These are phyloP conservation scores for Malacoctenus gilli DNA, from an alignment of 2,797 vertebrate genomes.

Conservation along the genomic window DNA sequence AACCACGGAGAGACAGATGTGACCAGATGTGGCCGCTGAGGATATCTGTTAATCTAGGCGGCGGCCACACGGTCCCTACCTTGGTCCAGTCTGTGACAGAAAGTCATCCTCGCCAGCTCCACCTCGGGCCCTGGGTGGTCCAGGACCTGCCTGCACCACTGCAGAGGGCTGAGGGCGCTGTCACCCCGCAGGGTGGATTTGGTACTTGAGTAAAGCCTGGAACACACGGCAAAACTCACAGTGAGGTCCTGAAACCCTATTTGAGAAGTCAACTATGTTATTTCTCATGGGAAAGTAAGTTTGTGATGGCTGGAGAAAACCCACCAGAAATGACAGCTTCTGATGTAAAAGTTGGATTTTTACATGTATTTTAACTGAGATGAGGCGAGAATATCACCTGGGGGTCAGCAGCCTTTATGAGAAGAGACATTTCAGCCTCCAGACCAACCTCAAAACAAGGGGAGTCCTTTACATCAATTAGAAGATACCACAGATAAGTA, in stretches of 20 bases:
- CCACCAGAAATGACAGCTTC: slow-evolving; percentile 1
- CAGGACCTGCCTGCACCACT: slow-evolving; percentile 95
- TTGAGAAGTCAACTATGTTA: not conserved
- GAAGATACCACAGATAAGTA: too few species aligned
- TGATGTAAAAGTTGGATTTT: slow-evolving; percentile 18
- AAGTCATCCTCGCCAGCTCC: slow-evolving; percentile 92
- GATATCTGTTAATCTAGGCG: slow-evolving; percentile 38
- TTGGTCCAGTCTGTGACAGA: slow-evolving; percentile 96
- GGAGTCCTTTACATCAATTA: too few species aligned
- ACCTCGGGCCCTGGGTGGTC: slow-evolving; percentile 93
- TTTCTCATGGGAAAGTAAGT: not conserved
- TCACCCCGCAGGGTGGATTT: slow-evolving; percentile 79
- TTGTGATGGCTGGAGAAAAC: not conserved
- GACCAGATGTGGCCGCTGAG: slow-evolving; percentile 44
- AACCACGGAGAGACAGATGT: slow-evolving; percentile 39
- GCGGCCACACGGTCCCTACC: slow-evolving; percentile 88
- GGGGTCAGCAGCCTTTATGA: slow-evolving; percentile 1
- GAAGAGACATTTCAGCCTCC: too few species aligned
- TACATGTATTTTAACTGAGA: slow-evolving; percentile 27
- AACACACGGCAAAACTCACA: slow-evolving; percentile 64
- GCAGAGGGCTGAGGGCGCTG: slow-evolving; percentile 85
- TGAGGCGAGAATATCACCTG: slow-evolving; percentile 5
- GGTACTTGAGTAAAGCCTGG: slow-evolving; percentile 91
- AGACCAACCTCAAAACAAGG: too few species aligned
- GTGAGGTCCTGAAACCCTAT: slow-evolving; percentile 7